Conservation (phyloP, 1,140 invertebrate genomes). For the Danaus melanippus region DNA sequence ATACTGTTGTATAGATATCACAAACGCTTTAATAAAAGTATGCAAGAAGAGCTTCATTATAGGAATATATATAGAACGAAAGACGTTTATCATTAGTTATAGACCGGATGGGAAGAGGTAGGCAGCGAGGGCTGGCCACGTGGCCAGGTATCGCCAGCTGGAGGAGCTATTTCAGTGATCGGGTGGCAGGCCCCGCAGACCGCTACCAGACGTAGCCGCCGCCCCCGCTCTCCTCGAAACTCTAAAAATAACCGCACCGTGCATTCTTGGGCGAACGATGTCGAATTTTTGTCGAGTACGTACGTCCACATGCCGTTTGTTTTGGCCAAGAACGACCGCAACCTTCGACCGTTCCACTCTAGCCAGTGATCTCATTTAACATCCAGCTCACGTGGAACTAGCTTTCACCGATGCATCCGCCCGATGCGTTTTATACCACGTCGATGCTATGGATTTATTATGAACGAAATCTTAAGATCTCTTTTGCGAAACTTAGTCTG, state of each 20-base stretch:
- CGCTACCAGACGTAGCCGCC: slow-evolving; percentile 68
- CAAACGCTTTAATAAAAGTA: too few relatives aligned
- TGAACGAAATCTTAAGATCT: too few relatives aligned
- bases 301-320: slow-evolving; percentile 66
- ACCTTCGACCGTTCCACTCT: slow-evolving; percentile 36
- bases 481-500: too few relatives aligned
- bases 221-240: slow-evolving; percentile 61
- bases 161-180: slow-evolving; percentile 67
- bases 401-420: slow-evolving; percentile 11
- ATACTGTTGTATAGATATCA: too few relatives aligned
- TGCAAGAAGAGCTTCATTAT: too few relatives aligned
- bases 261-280: slow-evolving; percentile 71
- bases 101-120: slow-evolving; percentile 14
- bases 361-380: slow-evolving; percentile 23
- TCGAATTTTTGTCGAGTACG: slow-evolving; percentile 71
- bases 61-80: too few relatives aligned
- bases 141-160: slow-evolving; percentile 68
- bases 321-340: slow-evolving; percentile 51
- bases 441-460: too few relatives aligned
- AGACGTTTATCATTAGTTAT: too few relatives aligned
- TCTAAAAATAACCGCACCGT: slow-evolving; percentile 68
- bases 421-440: too few relatives aligned
- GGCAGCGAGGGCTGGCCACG: slow-evolving; percentile 47
- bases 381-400: slow-evolving; percentile 19
- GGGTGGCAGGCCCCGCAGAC: slow-evolving; percentile 66